These are phyloP conservation scores for Australoheros facetus DNA, from an alignment of 2,797 vertebrate species.

Conservation along the genomic window DNA sequence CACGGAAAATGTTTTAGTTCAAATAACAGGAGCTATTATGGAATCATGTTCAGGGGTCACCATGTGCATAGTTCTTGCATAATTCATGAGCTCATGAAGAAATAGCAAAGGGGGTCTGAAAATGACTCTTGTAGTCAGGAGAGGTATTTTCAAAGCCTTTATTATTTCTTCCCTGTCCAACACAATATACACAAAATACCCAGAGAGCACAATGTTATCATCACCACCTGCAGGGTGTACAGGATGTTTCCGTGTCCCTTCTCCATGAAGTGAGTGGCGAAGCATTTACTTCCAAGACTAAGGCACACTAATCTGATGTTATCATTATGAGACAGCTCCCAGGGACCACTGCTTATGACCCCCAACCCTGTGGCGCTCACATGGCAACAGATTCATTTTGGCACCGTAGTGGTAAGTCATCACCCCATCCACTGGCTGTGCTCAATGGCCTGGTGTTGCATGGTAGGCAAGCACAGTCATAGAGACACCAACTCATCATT, in stretches of 20 bases:
- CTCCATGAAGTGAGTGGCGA: slow-evolving; percentile 67
- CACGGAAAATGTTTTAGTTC: slow-evolving; percentile 94
- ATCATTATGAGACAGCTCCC: slow-evolving; percentile 75
- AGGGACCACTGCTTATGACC: slow-evolving; percentile 78
- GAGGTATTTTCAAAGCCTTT: slow-evolving; percentile 66
- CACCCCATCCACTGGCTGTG: slow-evolving; percentile 70
- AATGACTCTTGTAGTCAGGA: slow-evolving; percentile 67
- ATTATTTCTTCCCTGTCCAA: slow-evolving; percentile 53
- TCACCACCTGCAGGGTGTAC: slow-evolving; percentile 68
- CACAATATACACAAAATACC: slow-evolving; percentile 65
- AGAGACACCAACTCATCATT: slow-evolving; percentile 73
- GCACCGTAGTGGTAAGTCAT: slow-evolving; percentile 69
- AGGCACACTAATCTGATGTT: slow-evolving; percentile 78
- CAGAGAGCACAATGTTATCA: slow-evolving; percentile 67
- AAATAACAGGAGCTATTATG: slow-evolving; percentile 95
- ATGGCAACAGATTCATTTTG: slow-evolving; percentile 70
- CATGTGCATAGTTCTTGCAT: slow-evolving; percentile 86
- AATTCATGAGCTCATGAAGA: slow-evolving; percentile 92
- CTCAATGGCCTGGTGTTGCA: slow-evolving; percentile 90
- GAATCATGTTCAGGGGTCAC: slow-evolving; percentile 87
- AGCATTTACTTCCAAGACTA: slow-evolving; percentile 74
- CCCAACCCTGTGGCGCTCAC: slow-evolving; percentile 72
- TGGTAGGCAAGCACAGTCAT: slow-evolving; percentile 69
- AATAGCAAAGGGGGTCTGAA: slow-evolving; percentile 74
- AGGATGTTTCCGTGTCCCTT: slow-evolving; percentile 60